Base-by-base conservation (phyloP, 1,140 invertebrate genomes). In the Drosophila tsacasi region DNA sequence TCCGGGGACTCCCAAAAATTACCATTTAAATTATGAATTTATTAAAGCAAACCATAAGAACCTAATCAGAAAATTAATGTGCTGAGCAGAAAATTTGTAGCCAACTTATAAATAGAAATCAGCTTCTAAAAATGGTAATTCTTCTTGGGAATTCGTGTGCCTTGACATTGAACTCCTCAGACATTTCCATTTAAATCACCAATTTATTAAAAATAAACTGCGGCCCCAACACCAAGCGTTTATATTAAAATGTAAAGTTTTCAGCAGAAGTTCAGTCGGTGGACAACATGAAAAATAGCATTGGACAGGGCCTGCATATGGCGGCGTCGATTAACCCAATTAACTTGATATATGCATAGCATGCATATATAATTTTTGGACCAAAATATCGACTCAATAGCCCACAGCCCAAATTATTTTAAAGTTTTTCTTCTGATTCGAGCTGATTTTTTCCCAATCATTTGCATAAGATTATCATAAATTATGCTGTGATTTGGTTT, bases 281-380 rank as follows among this genome's bases (percentile, higher is more conserved):
- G 21, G 42, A 61, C 25, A 65, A 49, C 30, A 73, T 75, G 40
- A 60, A 71, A 71, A 78, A 78, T 63, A 67, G 47, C 42, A n/a
- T 79, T 30, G 40, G 54, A 52, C 62, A 49, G 66, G 62, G 32
- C 76, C 76, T 49, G 55, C 59, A 63, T 46, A 62, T 67, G 69
- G 73, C 52, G 59, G 60, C 54, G 61, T 67, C 76, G 83, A 84
- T 87, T 87, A 87, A 87, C 83, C 84, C 81, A 87, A 89, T 87
- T 87, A 89, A 81, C 81, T 83, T 89, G 84, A 89, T 84, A 77
- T 78, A 89, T 68, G 77, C 81, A 89, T 59, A 89, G 74, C 81
- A 71, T 89, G 68, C 76, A 87, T 89, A 89, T 72, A 78, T 81
- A 83, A 89, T 87, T 78, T 81, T 62, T 47, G 23, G 30, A 19